Evolutionary conservation across 2,888 invertebrate species (phyloP).

Genomic region (Aproaerema taeniolella): DNA sequence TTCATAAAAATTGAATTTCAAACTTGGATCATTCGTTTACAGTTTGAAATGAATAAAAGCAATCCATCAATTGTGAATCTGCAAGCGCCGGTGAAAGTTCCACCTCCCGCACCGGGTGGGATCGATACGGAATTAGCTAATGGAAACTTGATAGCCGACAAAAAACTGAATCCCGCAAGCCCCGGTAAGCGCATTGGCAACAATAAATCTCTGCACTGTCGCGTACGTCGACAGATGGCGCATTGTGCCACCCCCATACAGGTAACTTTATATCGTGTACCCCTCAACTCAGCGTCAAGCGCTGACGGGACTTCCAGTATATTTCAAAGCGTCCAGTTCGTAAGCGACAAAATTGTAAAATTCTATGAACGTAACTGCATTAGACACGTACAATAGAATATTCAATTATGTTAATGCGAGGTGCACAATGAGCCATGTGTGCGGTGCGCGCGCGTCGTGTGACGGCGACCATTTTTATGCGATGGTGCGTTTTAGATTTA

Average conservation of each 20-base stretch:
- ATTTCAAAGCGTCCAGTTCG: slow-evolving; percentile 5
- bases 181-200: slow-evolving; percentile 58
- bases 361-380: slow-evolving; percentile 50
- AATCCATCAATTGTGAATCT: slow-evolving; percentile 65
- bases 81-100: slow-evolving; percentile 45
- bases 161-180: slow-evolving; percentile 62
- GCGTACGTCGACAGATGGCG: slow-evolving; percentile 63
- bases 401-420: slow-evolving; percentile 59
- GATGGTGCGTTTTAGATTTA: slow-evolving; percentile 27
- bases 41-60: slow-evolving; percentile 62
- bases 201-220: slow-evolving; percentile 68
- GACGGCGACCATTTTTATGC: slow-evolving; percentile 36
- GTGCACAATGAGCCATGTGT: slow-evolving; percentile 40
- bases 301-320: slow-evolving; percentile 22
- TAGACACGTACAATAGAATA: slow-evolving; percentile 63
- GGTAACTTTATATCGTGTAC: slow-evolving; percentile 57
- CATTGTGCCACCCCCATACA: slow-evolving; percentile 42
- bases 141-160: slow-evolving; percentile 74
- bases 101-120: slow-evolving; percentile 44
- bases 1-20: slow-evolving; percentile 58
- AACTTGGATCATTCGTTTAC: slow-evolving; percentile 50
- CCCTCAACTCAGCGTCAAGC: slow-evolving; percentile 26
- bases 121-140: slow-evolving; percentile 74
- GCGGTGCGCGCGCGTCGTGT: slow-evolving; percentile 45
- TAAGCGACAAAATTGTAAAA: slow-evolving; percentile 30